Evolutionary conservation across 2,888 invertebrate species (phyloP).

Genomic region (Caenorhabditis parvicauda): DNA sequence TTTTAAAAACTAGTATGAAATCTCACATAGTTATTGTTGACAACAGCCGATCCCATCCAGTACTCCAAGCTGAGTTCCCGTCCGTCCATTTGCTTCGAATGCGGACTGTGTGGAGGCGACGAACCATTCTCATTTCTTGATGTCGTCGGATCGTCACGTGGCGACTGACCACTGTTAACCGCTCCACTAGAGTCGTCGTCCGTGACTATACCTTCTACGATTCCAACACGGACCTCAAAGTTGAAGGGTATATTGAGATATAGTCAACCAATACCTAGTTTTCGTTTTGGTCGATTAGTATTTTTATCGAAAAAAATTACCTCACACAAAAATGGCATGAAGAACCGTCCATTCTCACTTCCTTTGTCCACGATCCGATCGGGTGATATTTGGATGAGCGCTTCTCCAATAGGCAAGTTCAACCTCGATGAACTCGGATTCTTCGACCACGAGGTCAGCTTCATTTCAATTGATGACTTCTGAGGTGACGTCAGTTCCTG

Average conservation of each 20-base stretch:
- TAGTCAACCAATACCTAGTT: too few species aligned
- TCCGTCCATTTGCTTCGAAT: constrained; percentile 26
- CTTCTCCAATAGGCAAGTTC: constrained; percentile 61
- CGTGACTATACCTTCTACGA: constrained; percentile 16
- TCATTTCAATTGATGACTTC: constrained; percentile 9
- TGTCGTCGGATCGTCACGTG: too few species aligned
- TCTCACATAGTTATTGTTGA: too few species aligned
- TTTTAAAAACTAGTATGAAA: too few species aligned
- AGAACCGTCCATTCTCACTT: constrained; percentile 31
- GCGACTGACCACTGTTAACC: too few species aligned
- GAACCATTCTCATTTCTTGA: constrained; percentile 16
- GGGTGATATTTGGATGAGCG: constrained; percentile 51
- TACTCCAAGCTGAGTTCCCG: constrained; percentile 54
- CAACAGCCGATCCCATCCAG: constrained; percentile 39
- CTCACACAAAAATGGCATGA: constrained; percentile 60
- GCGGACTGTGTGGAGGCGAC: constrained; percentile 29
- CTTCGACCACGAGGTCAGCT: constrained; percentile 26
- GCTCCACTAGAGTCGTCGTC: constrained; percentile 22
- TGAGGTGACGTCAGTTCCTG: constrained; percentile 30
- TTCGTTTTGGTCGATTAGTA: constrained; percentile 2
- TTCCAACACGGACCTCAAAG: constrained; percentile 17
- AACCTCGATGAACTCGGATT: constrained; percentile 13
- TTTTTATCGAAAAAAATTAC: constrained; percentile 34
- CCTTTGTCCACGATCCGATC: constrained; percentile 24
- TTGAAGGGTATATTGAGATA: too few species aligned